Evolutionary conservation across 1,140 invertebrate species (phyloP), one percentile per base, ranked within the genome.

Genomic region (Brevipalpus yothersi): DNA sequence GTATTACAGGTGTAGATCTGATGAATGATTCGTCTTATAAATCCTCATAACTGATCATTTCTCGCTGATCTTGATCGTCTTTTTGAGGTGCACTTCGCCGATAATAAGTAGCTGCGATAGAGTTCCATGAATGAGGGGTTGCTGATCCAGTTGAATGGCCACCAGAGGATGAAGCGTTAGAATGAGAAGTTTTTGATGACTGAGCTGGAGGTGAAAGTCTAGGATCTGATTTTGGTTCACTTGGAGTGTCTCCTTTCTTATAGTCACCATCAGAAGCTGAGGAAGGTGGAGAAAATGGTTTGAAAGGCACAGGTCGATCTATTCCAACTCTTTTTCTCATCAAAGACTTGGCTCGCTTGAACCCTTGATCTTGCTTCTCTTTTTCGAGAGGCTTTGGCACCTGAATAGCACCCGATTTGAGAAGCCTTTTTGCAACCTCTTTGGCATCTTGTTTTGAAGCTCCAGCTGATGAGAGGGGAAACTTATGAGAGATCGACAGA

Each of bases 351-450:
- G 84, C 83, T 45, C 83, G 70, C 68, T 87, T 87, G 65, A 88
- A 87, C 3, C 81, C 81, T 19, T 53, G 41, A 31, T 41, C 57
- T 65, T 81, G 80, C 66, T 88, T 86, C 69, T 91, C 86, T 12
- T 84, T 80, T 53, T 77, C 73, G 66, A 80, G 80, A 13, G 65
- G 62, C 63, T 67, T 68, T 17, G 83, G 83, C 12, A 84, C 83
- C 56, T 80, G 79, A 67, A 92, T 89, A 39, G 87, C 88, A 19
- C 91, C 91, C 63, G 87, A 89, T 71, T 91, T 91, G 0, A 95
- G 80, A 13, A 96, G 72, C 69, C 94, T 95, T 61, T 90, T 86
- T 0, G 89, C 90, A 47, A 92, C 84, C 75, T 94, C 89, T 58
- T 86, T 80, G 9, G 91, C 90, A 78, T 94, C 88, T 59, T 65